Base-by-base conservation (phyloP, 2,888 invertebrate genomes). In the Brenthis hecate region DNA sequence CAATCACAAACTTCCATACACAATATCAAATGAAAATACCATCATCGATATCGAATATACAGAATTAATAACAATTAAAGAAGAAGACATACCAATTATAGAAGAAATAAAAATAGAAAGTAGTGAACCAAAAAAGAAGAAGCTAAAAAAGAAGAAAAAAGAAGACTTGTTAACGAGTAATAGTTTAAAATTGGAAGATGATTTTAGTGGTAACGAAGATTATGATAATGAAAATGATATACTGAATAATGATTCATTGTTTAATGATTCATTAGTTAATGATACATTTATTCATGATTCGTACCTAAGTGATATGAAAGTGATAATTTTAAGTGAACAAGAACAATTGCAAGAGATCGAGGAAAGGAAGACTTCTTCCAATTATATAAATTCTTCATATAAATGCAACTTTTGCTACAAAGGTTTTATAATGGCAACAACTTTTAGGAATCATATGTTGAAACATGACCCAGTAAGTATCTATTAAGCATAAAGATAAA, bases 361-460 rank as follows among this genome's bases (percentile, higher is more conserved):
- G 2, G 73, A 76, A 0, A 76, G 91, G 23, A 88, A 85, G 62
- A 70, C 69, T 0, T 82, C 87, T 0, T 67, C 76, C 0, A 91
- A 90, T 48, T 92, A 90, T 66, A 62, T 78, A 0, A 85, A 85
- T 13, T 86, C 88, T 0, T 79, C 84, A 3, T 89, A 86, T 51
- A 89, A 89, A 54, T 91, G 91, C 54, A 82, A 86, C 0, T 75
- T 77, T 1, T 92, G 91, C 14, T 91, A 71, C 13, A 89, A 88
- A 67, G 91, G 92, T 0, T 92, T 90, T 53, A 82, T 89, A 51
- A 85, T 85, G 0, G 83, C 86, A 4, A 71, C 71, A 0, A 87
- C 90, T 0, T 89, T 75, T 8, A 82, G 80, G 36, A 92, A 90
- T 73, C 91, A 92, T 57, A 87, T 91, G 89, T 13, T 74, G 0